Percentiles rank a stretch among this genome's conserved stretches.
phyloP scores from a whole-genome alignment of 2,113 vertebrate genomes.

The Motacilla tschutschensis region DNA sequence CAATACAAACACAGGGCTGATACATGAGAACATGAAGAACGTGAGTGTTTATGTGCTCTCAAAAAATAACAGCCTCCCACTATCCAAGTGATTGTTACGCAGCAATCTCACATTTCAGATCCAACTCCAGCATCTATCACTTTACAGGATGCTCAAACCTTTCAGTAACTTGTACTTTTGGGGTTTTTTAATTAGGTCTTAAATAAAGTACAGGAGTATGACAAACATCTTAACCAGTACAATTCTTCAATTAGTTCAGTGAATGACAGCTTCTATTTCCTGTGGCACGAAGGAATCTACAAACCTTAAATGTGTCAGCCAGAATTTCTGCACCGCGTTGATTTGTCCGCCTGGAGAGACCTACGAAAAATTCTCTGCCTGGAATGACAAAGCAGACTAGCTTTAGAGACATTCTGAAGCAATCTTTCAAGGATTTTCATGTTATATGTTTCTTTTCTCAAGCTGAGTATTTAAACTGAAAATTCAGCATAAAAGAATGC shows the following conservation, averaged over 20 bases:
- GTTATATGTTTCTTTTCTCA: neutral
- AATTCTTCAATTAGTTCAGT: neutral
- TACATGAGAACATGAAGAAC: neutral
- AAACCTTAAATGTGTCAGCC: slow-evolving; percentile 95
- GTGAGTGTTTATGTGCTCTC: neutral
- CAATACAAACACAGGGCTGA: neutral
- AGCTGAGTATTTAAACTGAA: neutral
- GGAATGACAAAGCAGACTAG: neutral
- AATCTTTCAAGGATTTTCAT: neutral
- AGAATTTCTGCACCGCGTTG: slow-evolving; percentile 96
- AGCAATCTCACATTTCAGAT: neutral
- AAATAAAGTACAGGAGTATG: neutral
- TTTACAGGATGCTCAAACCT: neutral
- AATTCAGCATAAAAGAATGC: neutral
- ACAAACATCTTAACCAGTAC: neutral
- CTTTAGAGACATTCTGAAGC: neutral
- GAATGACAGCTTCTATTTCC: neutral
- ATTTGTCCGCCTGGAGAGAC: slow-evolving; percentile 95
- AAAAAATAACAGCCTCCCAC: neutral
- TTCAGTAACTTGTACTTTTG: neutral
- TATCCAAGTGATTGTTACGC: neutral
- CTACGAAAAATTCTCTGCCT: slow-evolving; percentile 97
- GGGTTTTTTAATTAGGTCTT: neutral
- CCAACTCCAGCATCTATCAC: neutral
- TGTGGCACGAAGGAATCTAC: slow-evolving; percentile 23